Evolutionary conservation across 92 coral and sea anemone genomes (phyloP), one percentile per base, ranked within the genome.

Genomic region (Epizoanthus ramosus): DNA sequence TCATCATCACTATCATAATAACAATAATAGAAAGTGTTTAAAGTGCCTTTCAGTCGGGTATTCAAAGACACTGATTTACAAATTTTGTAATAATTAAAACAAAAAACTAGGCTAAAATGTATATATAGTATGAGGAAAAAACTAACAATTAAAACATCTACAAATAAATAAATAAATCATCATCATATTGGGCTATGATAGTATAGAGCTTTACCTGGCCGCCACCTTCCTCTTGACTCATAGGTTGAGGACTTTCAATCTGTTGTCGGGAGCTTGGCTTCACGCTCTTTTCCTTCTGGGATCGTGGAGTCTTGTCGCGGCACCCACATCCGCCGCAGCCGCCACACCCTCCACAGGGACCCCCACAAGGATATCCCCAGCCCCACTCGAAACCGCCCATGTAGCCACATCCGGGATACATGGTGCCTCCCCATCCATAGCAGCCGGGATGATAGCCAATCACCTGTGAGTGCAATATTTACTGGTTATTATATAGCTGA

Each of bases 361-460:
- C 85, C 63, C 88, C 82, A 8, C 89, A 82, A 16, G 85, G 74
- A 60, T 14, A 8, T 50, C 54, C 54, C 82, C 82, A 77, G 39
- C 71, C 82, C 82, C 82, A 77, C 45, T 80, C 84, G 65, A 41
- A 77, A 1, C 84, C 89, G 41, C 89, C 94, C 54, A 87, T 79
- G 75, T 54, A 81, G 18, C 93, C 98, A 89, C 95, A 89, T 16
- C 98, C 98, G 17, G 98, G 98, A 33, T 93, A 81, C 8, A 86
- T 39, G 3, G 89, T 88, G 1, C 98, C 98, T 4, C 98, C 98
- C 98, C 98, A 93, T 18, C 98, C 98, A 74, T 91, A 97, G 64
- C 94, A 85, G 5, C 99, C 99, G 3, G 99, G 99, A 60, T 97
- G 92, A 53, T 94, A 97, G 68, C 93, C 92, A 53, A 94, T 90